Evolutionary conservation across 2,888 invertebrate genomes (phyloP).

Genomic region (Nipponacmea schrenckii): DNA sequence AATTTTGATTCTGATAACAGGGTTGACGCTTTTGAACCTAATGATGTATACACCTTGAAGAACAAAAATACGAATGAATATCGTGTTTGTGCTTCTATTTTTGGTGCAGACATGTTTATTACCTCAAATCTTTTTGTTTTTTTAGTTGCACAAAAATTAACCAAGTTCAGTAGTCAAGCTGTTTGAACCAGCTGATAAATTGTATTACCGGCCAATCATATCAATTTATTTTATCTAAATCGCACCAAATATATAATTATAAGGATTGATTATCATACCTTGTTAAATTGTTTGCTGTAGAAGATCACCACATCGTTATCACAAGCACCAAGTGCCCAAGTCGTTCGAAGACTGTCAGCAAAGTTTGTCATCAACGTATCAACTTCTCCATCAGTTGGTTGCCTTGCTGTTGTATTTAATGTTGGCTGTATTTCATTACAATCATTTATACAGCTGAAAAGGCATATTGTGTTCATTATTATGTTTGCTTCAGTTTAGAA

Average conservation of each 20-base stretch:
- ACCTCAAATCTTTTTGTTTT: too few species aligned
- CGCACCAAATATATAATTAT: too few species aligned
- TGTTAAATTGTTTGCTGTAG: conserved; percentile 38
- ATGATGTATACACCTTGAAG: conserved; percentile 33
- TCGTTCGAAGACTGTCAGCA: conserved; percentile 32
- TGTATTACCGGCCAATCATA: too few species aligned
- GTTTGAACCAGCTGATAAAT: too few species aligned
- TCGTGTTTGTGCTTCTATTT: too few species aligned
- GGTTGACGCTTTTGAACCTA: conserved; percentile 24
- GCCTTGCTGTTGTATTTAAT: conserved; percentile 22
- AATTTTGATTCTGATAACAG: conserved; percentile 26
- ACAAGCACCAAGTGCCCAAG: conserved; percentile 38
- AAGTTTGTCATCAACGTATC: conserved; percentile 36
- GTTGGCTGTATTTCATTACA: conserved; percentile 41
- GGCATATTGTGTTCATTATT: too few species aligned
- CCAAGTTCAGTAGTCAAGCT: too few species aligned
- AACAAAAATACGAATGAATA: not conserved
- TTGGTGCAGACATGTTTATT: too few species aligned
- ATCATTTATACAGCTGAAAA: conserved; percentile 39
- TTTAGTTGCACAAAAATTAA: too few species aligned
- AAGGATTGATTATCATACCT: too few species aligned
- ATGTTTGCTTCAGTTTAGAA: too few species aligned
- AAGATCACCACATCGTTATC: conserved; percentile 45
- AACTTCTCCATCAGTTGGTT: conserved; percentile 28
- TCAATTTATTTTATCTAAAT: too few species aligned